Base-by-base conservation (phyloP, 2,888 invertebrate genomes). In the Lepidocyrtoides sp. region DNA sequence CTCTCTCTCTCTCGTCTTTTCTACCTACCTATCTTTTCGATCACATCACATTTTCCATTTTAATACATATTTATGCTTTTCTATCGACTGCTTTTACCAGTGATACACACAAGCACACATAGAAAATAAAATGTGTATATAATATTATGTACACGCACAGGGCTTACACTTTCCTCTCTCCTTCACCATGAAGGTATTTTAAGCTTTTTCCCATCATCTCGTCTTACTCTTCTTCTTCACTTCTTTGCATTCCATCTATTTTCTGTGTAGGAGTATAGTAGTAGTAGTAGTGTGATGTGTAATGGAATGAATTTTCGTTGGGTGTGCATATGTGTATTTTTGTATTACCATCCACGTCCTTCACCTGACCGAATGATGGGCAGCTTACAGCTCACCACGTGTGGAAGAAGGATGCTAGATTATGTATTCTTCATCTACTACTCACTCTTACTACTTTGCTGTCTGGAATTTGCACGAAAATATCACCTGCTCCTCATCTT, bases 311-410 rank as follows among this genome's bases (percentile, higher is more conserved):
- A n/a, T n/a, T 69, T 36, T 29, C n/a, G 32, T 8, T 32, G 69
- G n/a, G 32, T 69, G 69, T 69, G n/a, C 23, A 3, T 20, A 57
- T 14, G 3, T 63, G 63, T 29, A 17, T 69, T 51, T 51, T 36
- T 60, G 41, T 10, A 82, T 41, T 60, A 82, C 60, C 82, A 23
- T 60, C 20, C 17, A 12, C 32, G 79, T 79, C 57, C 79, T 57
- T 79, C 54, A 60, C 82, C 82, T 82, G 82, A 82, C 32, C 60
- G 32, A 79, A 29, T 79, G 79, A 79, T 54, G 54, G 63, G 32
- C 63, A 66, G 63, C 63, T 66, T 66, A 66, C 63, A 66, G 63
- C n/a, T 66, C 63, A 66, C 63, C 63, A 66, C 29, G 60, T 54
- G 54, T 60, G 60, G 8, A 26, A n/a, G n/a, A n/a, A n/a, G n/a